A percentile compares a stretch with the other conserved stretches of the same genome.
Evolutionary conservation across 2,888 invertebrate genomes (phyloP).

Genomic region (Chesias legatella): DNA sequence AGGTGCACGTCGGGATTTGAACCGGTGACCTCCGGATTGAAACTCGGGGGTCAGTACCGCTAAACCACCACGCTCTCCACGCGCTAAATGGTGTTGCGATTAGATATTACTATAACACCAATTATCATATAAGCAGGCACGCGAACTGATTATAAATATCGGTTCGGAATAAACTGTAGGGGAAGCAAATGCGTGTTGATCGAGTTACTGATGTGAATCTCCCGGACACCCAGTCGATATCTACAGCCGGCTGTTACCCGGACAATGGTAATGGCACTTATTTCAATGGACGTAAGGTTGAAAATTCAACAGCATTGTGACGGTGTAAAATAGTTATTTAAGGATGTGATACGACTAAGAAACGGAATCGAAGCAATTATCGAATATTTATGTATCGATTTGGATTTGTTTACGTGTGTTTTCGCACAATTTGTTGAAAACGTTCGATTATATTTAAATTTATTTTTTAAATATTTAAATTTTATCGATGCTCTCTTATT

Average conservation of each 20-base stretch:
- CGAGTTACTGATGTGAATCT: slow-evolving; percentile 69
- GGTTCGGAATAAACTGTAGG: slow-evolving; percentile 34
- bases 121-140: slow-evolving; percentile 16
- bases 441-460: neutral
- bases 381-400: slow-evolving; percentile 36
- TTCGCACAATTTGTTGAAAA: slow-evolving; percentile 1
- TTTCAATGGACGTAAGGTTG: slow-evolving; percentile 26
- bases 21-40: too few relatives aligned
- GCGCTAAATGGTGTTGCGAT: slow-evolving; percentile 12
- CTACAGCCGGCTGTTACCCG: slow-evolving; percentile 22
- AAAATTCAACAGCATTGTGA: slow-evolving; percentile 14
- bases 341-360: slow-evolving; percentile 49
- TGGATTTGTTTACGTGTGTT: slow-evolving; percentile 11
- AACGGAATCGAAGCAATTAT: slow-evolving; percentile 55
- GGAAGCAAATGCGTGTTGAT: slow-evolving; percentile 54
- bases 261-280: slow-evolving; percentile 14
- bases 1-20: too few relatives aligned
- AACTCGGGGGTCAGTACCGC: too few relatives aligned
- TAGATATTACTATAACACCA: slow-evolving; percentile 4
- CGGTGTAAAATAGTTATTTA: slow-evolving; percentile 21
- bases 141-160: slow-evolving; percentile 19
- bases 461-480: too few relatives aligned
- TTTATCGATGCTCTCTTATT: too few relatives aligned
- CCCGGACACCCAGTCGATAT: slow-evolving; percentile 57
- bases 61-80: too few relatives aligned